Evolutionary conservation across 2,797 vertebrate genomes (phyloP).

Genomic region (Hyperoplus immaculatus): DNA sequence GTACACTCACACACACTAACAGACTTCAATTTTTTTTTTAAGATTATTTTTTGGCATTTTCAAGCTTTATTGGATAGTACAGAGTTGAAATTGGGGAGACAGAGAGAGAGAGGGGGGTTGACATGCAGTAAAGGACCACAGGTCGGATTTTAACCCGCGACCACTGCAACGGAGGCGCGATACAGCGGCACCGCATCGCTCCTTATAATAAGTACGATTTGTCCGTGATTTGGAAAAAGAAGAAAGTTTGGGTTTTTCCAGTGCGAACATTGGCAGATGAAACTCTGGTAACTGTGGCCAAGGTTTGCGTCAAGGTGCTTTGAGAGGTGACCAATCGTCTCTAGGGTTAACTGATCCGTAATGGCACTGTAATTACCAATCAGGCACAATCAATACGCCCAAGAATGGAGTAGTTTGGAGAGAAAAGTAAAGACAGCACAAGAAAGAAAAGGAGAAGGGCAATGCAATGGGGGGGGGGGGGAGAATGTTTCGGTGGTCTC

Average conservation of each 20-base stretch:
- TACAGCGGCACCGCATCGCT: not conserved
- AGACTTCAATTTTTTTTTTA: not conserved
- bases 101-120: too few relatives aligned
- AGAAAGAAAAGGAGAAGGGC: not conserved
- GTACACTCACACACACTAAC: conserved; percentile 21
- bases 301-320: conserved; percentile 29
- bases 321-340: conserved; percentile 35
- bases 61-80: too few relatives aligned
- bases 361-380: conserved; percentile 62
- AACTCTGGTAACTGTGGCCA: not conserved
- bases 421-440: conserved; percentile 11
- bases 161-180: too few relatives aligned
- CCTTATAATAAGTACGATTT: not conserved
- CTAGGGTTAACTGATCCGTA: conserved; percentile 48
- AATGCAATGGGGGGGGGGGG: not conserved
- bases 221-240: not conserved
- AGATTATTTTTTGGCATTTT: too few relatives aligned
- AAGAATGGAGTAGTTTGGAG: conserved; percentile 6
- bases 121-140: too few relatives aligned
- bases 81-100: too few relatives aligned
- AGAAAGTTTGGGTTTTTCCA: conserved; percentile 9
- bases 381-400: conserved; percentile 50
- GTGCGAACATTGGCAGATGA: not conserved
- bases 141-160: too few relatives aligned
- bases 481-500: conserved; percentile 3